Evolutionary conservation across 2,888 invertebrate genomes (phyloP).

Genomic region (Drosophila greeni): DNA sequence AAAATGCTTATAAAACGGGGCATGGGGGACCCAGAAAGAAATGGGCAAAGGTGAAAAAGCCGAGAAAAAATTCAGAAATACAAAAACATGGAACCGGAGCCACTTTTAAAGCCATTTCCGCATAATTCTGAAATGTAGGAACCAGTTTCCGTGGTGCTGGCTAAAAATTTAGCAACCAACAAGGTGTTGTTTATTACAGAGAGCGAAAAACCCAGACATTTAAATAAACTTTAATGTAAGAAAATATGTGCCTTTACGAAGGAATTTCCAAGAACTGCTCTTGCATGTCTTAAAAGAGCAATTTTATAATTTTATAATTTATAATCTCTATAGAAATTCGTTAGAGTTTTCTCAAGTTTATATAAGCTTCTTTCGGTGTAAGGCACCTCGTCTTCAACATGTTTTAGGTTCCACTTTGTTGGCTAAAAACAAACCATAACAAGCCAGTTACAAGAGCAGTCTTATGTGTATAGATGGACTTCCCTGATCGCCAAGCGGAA

Average conservation of each 20-base stretch:
- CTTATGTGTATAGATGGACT: slow-evolving; percentile 8
- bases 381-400: slow-evolving; percentile 40
- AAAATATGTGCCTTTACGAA: neutral
- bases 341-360: neutral
- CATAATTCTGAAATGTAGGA: slow-evolving; percentile 64
- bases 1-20: slow-evolving; percentile 5
- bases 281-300: no score
- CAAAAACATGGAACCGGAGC: slow-evolving; percentile 45
- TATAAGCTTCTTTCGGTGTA: neutral
- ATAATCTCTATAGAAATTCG: no score
- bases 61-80: slow-evolving; percentile 23
- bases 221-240: neutral
- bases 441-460: slow-evolving; percentile 31
- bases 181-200: slow-evolving; percentile 39
- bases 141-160: slow-evolving; percentile 56
- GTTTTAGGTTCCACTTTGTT: slow-evolving; percentile 67
- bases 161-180: slow-evolving; percentile 47
- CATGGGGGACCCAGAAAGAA: slow-evolving; percentile 35
- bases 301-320: no score
- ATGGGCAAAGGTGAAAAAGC: slow-evolving; percentile 27
- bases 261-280: neutral
- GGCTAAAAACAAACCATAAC: slow-evolving; percentile 50
- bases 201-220: neutral
- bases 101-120: slow-evolving; percentile 63
- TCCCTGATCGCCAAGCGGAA: slow-evolving; percentile 57